Evolutionary conservation across 92 coral and sea anemone genomes (phyloP), one percentile per base, ranked within the genome.

Genomic region (Galaxea fascicularis): DNA sequence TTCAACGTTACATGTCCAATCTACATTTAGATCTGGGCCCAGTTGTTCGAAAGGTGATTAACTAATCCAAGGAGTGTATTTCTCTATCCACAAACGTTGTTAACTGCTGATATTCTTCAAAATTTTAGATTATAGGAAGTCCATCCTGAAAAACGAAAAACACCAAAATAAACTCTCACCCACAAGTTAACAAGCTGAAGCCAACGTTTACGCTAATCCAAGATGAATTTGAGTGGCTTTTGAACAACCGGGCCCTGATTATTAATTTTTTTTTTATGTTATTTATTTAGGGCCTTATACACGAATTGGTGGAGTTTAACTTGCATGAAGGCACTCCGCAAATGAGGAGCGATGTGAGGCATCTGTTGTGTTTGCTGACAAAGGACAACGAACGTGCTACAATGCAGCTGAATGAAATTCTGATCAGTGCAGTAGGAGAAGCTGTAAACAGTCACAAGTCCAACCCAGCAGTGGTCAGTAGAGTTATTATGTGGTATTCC

Each of bases 271-370:
- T 16, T 21, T 4, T 15, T 6, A 5, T 35, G 0, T 79, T 82
- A 13, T 47, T 59, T 16, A 17, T 53, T 18, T 85, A 96, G 99
- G 99, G 99, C 44, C 90, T 96, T 66, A 96, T 96, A 52, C 86
- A 90, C 24, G 99, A 94, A 65, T 84, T 96, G 41, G 98, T 96
- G 29, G 98, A 94, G 88, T 94, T 93, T 85, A 96, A 95, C 78
- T 87, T 96, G 62, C 98, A 96, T 29, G 98, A 96, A 88, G 99
- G 99, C 25, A 96, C 99, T 31, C 94, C 94, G 8, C 98, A 93
- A 79, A 96, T 96, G 97, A 87, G 99, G 24, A 94, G 93, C 24
- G 98, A 96, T 67, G 99, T 96, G 24, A 91, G 98, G 11, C 97
- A 94, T 79, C 73, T 96, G 79, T 79, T 96, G 73, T 96, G 99